phyloP scores from a whole-genome alignment of 2,797 vertebrate genomes.

The Acipenser transmontanus region DNA sequence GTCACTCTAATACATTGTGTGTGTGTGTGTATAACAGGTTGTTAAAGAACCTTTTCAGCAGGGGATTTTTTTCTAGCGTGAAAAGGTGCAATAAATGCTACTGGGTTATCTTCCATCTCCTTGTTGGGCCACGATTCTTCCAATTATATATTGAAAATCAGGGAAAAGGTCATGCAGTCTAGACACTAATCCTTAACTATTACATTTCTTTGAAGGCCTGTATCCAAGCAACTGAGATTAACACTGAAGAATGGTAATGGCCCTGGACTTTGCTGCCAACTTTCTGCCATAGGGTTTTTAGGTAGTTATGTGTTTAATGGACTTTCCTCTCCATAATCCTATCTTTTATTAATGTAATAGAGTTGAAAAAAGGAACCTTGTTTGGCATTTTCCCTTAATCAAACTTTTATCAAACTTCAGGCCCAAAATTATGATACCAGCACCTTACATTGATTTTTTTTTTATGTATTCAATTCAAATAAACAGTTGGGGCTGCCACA shows the following conservation, averaged over 20 bases:
- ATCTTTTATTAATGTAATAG: no score
- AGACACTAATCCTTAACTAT: conserved; percentile 29
- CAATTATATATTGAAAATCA: conserved; percentile 24
- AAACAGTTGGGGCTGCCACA: no score
- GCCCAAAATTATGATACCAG: no score
- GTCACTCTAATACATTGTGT: conserved; percentile 23
- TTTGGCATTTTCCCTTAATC: no score
- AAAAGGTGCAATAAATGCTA: conserved; percentile 24
- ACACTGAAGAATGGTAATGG: conserved; percentile 26
- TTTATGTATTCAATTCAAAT: no score
- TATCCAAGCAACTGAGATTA: conserved; percentile 31
- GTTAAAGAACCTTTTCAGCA: no score
- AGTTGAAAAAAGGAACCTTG: no score
- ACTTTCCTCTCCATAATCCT: conserved; percentile 12
- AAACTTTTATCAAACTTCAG: no score
- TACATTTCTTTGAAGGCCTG: conserved; percentile 31
- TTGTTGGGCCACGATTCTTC: conserved; percentile 8
- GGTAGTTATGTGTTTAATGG: conserved; percentile 24
- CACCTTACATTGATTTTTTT: no score
- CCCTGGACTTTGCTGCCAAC: conserved; percentile 29
- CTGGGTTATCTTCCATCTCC: conserved; percentile 26
- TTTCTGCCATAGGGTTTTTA: conserved; percentile 24
- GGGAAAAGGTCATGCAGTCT: conserved; percentile 27
- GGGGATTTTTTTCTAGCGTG: no score
- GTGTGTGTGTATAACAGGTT: no score